Percentiles rank a stretch among this genome's conserved stretches.
phyloP scores from a whole-genome alignment of 2,113 vertebrate genomes.

The Ictalurus punctatus region DNA sequence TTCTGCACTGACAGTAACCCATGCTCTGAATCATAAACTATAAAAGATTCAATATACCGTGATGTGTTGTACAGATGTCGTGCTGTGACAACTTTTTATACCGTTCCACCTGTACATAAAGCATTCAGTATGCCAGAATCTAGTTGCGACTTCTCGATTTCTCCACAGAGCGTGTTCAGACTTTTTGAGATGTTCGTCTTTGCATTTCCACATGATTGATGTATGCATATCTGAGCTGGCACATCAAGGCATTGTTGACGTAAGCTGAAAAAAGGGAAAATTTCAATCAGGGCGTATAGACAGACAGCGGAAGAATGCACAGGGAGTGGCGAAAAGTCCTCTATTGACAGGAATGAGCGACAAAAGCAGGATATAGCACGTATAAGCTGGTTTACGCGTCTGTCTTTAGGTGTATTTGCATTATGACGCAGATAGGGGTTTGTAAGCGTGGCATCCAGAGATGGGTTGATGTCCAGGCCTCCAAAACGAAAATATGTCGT shows the following conservation, averaged over 20 bases:
- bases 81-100: not conserved
- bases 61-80: not conserved
- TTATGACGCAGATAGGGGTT: not conserved
- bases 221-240: not conserved
- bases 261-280: not conserved
- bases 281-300: not conserved
- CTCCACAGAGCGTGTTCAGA: not conserved
- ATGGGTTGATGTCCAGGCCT: not conserved
- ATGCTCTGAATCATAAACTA: not conserved
- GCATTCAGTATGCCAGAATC: not conserved
- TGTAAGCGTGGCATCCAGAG: not conserved
- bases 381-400: not conserved
- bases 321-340: not conserved
- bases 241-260: not conserved
- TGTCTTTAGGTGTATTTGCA: not conserved
- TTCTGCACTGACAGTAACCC: not conserved
- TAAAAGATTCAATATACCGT: not conserved
- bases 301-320: not conserved
- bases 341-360: not conserved
- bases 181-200: not conserved
- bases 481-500: not conserved
- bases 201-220: not conserved
- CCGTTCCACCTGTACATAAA: not conserved
- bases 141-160: not conserved
- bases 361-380: conserved; percentile 12